Percentiles rank a stretch among this genome's conserved stretches.
phyloP scores from a whole-genome alignment of 1,140 invertebrate species.

The Sipha flava region DNA sequence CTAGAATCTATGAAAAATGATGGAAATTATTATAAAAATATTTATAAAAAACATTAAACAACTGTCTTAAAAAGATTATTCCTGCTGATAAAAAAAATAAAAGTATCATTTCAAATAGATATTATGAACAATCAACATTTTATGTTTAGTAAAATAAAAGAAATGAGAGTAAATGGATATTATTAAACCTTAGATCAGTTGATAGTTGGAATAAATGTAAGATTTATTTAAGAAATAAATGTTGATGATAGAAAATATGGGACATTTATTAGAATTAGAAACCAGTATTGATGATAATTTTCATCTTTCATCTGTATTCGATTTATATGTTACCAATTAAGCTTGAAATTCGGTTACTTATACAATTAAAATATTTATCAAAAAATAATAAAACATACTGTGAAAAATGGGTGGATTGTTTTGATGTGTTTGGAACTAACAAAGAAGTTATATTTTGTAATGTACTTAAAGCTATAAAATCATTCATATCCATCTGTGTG shows the following conservation, averaged over 20 bases:
- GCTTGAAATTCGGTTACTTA: background rate
- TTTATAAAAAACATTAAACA: background rate
- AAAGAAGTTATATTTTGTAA: background rate
- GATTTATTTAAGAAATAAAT: background rate
- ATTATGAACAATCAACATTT: background rate
- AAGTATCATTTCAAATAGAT: background rate
- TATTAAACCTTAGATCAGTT: background rate
- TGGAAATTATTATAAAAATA: background rate
- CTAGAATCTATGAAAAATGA: background rate
- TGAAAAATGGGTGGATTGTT: background rate
- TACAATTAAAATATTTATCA: background rate
- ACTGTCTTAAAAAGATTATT: background rate
- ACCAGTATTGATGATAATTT: background rate
- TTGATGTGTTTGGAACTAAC: background rate
- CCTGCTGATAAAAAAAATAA: background rate
- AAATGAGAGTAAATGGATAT: background rate
- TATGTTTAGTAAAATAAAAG: background rate
- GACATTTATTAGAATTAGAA: background rate
- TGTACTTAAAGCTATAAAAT: background rate
- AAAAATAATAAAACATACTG: background rate
- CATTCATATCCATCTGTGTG: background rate
- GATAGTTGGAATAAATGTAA: background rate
- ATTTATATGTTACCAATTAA: background rate
- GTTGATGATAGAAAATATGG: background rate
- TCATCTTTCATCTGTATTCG: background rate